These are phyloP conservation scores for Corythornis cristatus DNA, from an alignment of 2,113 vertebrate genomes.

Conservation along the genomic window DNA sequence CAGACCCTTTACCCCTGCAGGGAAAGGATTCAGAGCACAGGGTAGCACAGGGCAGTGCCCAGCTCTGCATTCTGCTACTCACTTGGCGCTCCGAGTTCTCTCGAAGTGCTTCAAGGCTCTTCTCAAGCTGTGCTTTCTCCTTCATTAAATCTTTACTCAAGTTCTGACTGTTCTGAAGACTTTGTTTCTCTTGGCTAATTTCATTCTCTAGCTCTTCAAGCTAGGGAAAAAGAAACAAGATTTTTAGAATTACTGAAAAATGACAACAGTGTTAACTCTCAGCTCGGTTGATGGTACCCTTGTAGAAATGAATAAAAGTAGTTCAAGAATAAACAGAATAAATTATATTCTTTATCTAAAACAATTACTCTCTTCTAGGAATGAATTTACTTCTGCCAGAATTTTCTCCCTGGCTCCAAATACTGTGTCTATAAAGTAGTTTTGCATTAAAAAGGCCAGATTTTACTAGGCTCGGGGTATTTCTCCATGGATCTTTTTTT, in stretches of 20 bases:
- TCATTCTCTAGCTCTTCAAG: constrained; percentile 88
- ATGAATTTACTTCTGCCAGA: not conserved
- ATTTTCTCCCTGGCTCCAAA: not conserved
- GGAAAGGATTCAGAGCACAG: not conserved
- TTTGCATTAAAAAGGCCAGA: not conserved
- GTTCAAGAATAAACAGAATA: not conserved
- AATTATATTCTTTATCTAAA: not conserved
- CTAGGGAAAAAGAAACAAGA: constrained; percentile 69
- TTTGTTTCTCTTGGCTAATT: constrained; percentile 86
- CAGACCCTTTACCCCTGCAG: not conserved
- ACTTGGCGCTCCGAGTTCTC: constrained; percentile 98
- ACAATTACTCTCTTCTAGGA: not conserved
- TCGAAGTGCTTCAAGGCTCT: constrained; percentile 88
- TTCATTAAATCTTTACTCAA: constrained; percentile 94
- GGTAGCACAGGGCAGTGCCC: not conserved
- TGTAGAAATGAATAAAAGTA: not conserved
- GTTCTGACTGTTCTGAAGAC: constrained; percentile 86
- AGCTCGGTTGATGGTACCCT: not conserved
- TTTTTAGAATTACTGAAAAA: not conserved
- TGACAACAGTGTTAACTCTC: not conserved
- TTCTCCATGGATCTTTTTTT: not conserved
- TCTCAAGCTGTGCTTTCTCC: constrained; percentile 95
- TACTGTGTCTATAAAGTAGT: not conserved
- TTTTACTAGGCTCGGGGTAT: not conserved
- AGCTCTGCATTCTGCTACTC: not conserved